These are phyloP conservation scores for Piscicola geometra DNA, from an alignment of 2,888 invertebrate genomes.

Conservation along the genomic window DNA sequence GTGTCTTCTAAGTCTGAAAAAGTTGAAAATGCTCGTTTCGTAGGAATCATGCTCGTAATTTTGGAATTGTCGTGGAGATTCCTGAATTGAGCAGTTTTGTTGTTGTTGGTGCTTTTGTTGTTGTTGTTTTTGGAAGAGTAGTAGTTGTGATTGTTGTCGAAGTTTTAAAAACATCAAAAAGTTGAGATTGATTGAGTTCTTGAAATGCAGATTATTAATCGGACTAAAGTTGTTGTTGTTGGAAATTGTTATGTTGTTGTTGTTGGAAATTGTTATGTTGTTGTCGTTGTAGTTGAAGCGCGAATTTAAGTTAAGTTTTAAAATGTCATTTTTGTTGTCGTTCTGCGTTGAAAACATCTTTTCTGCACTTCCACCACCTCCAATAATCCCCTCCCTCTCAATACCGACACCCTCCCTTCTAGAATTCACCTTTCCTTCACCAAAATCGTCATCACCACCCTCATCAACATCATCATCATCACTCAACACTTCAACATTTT, in stretches of 20 bases:
- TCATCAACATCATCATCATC: no score
- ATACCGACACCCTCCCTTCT: no score
- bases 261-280: background rate
- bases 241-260: conserved; percentile 16
- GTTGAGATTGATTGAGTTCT: background rate
- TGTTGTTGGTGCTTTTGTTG: background rate
- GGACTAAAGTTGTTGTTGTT: background rate
- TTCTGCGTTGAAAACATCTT: background rate
- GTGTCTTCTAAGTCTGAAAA: no score
- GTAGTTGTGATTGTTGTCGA: background rate
- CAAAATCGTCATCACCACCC: no score
- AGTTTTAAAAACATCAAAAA: background rate
- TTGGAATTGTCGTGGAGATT: conserved; percentile 81
- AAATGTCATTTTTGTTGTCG: background rate
- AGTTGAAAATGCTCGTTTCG: no score
- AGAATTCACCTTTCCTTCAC: no score
- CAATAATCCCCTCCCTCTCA: no score
- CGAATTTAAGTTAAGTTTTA: background rate
- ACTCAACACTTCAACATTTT: background rate
- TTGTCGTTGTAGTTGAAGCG: background rate
- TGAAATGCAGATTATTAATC: background rate
- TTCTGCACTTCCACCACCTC: no score
- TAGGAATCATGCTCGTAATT: conserved; percentile 39
- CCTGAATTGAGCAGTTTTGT: background rate
- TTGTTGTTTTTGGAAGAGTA: no score